Conservation (phyloP, 2,113 vertebrate species). For the Ptilorrhoa leucosticta region DNA sequence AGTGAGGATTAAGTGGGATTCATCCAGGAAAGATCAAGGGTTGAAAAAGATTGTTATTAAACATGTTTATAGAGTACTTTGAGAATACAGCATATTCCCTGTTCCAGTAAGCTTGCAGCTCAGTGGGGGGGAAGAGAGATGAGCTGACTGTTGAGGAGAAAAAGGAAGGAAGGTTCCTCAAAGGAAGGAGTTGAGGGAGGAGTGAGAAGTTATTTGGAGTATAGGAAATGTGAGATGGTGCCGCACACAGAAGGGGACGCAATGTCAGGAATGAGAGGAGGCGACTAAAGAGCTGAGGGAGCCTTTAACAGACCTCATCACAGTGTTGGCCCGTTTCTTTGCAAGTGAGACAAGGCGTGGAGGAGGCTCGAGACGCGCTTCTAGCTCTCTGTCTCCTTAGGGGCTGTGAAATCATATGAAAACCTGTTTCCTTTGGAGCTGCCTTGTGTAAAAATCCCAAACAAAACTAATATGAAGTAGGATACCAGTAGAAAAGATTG, state of each 20-base stretch:
- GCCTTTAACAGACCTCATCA: constrained; percentile 59
- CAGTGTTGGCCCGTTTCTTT: constrained; percentile 34
- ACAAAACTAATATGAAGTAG: background rate
- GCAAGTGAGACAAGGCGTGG: constrained; percentile 24
- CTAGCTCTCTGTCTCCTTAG: constrained; percentile 42
- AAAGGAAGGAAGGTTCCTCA: background rate
- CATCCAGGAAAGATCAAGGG: constrained; percentile 57
- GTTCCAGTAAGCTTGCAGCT: background rate
- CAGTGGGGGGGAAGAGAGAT: background rate
- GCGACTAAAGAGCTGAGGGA: constrained; percentile 56
- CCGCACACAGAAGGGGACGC: background rate
- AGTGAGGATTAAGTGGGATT: constrained; percentile 49
- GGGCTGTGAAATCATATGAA: constrained; percentile 31
- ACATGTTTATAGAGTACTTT: constrained; percentile 33
- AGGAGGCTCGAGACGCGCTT: constrained; percentile 57
- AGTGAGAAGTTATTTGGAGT: constrained; percentile 59
- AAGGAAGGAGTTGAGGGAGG: constrained; percentile 20
- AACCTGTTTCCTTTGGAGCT: constrained; percentile 13
- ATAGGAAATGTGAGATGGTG: constrained; percentile 31
- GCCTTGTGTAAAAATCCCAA: background rate
- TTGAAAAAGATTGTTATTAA: constrained; percentile 58
- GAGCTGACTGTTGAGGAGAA: background rate
- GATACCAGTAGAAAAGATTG: background rate
- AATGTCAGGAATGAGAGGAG: constrained; percentile 54
- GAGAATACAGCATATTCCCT: background rate